Evolutionary conservation across 2,888 invertebrate species (phyloP).

Genomic region (Synanthedon vespiformis): DNA sequence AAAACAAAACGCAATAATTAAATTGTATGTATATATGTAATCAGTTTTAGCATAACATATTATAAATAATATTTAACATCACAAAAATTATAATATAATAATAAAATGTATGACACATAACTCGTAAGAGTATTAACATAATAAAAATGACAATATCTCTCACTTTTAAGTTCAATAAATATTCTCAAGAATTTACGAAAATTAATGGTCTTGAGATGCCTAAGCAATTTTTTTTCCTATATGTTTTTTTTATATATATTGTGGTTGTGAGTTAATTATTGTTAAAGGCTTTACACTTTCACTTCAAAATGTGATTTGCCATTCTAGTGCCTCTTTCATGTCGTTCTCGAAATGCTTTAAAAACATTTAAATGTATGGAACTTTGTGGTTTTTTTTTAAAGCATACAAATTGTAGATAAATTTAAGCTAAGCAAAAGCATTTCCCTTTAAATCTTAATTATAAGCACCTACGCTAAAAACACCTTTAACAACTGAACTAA

Average conservation of each 20-base stretch:
- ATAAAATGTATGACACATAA: too few relatives aligned
- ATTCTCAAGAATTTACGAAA: neutral
- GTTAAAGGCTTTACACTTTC: slow-evolving; percentile 33
- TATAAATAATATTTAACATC: too few relatives aligned
- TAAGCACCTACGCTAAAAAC: neutral
- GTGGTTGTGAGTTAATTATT: slow-evolving; percentile 57
- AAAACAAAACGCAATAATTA: too few relatives aligned
- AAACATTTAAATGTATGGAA: slow-evolving; percentile 5
- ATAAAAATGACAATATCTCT: too few relatives aligned
- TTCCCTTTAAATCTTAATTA: slow-evolving; percentile 1
- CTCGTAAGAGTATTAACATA: too few relatives aligned
- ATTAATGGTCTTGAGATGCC: neutral
- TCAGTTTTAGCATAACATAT: too few relatives aligned
- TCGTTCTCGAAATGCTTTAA: slow-evolving; percentile 38
- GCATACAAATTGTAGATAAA: slow-evolving; percentile 4
- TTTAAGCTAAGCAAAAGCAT: slow-evolving; percentile 4
- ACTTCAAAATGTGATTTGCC: slow-evolving; percentile 58
- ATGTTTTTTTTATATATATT: neutral
- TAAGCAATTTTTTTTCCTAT: neutral
- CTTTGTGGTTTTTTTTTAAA: slow-evolving; percentile 6
- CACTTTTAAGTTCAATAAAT: too few relatives aligned
- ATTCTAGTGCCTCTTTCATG: slow-evolving; percentile 60
- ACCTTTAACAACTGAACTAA: neutral
- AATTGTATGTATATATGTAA: too few relatives aligned
- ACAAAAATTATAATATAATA: too few relatives aligned